Base-by-base conservation (phyloP, 2,113 vertebrate genomes). In the Pontoporia blainvillei region DNA sequence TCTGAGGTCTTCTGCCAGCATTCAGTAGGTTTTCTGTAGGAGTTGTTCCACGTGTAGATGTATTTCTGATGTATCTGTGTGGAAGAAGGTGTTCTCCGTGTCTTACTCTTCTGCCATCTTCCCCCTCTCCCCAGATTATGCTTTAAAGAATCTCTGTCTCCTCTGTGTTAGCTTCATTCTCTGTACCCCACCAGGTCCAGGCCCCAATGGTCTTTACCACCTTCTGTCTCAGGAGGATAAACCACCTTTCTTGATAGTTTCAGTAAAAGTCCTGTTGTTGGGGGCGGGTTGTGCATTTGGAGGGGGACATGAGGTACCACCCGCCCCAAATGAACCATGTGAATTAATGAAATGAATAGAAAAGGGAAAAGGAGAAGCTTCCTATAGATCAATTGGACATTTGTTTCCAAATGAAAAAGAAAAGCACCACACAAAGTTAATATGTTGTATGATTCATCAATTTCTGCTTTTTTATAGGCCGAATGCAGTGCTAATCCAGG, bases 381-480 rank as follows among this genome's bases (percentile, higher is more conserved):
- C 75, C 44, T 62, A 34, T 72, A 66, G 62, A 89, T 85, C 61
- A 90, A 46, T 18, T 3, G 64, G 64, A 69, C 21, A 36, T 31
- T 92, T 79, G 67, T 93, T 84, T 91, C 92, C 92, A 91, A 88
- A 85, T 52, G 81, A 82, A 92, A 62, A 86, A 14, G 54, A 73
- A 41, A 49, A 52, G 52, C 52, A 87, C 67, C 52, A 52, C 66
- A 94, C 81, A 79, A 21, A 54, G 62, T 31, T 83, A 39, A 62
- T 59, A 52, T 91, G 84, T 78, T 67, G 61, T 67, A 86, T 71
- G 76, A 82, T 87, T 72, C 72, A 20, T 95, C 83, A 29, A 25
- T 67, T 95, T 96, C 79, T 96, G 84, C 41, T 44, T 59, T 76
- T 83, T 94, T 41, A 10, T 82, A 90, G 94, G 61, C 76, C 96